Conservation (phyloP, 2,888 invertebrate species). For the Baccha elongata region DNA sequence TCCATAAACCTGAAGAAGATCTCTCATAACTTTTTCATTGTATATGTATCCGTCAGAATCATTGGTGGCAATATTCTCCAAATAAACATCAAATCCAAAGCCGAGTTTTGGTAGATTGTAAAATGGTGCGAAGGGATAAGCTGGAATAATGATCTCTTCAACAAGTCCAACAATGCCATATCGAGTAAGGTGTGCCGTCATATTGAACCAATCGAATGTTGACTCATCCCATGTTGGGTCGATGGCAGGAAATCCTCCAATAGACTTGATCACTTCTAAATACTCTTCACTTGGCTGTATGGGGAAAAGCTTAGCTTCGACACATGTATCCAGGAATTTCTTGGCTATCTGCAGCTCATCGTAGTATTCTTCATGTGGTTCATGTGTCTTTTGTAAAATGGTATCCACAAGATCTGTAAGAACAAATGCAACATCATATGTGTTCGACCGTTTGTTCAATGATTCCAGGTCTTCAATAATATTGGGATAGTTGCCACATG, state of each 20-base stretch:
- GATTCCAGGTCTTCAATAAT: conserved; percentile 75
- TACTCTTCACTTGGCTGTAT: conserved; percentile 77
- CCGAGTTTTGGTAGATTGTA: conserved; percentile 79
- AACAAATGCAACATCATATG: conserved; percentile 77
- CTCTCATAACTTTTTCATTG: conserved; percentile 78
- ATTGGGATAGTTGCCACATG: conserved; percentile 79
- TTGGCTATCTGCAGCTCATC: conserved; percentile 77
- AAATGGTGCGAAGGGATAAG: conserved; percentile 78
- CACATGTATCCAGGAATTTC: conserved; percentile 77
- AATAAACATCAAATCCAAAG: conserved; percentile 78
- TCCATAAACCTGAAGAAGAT: conserved; percentile 76
- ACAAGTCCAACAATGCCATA: conserved; percentile 77
- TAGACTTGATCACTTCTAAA: conserved; percentile 76
- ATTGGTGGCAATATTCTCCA: conserved; percentile 78
- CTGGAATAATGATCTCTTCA: conserved; percentile 75
- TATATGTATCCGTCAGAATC: conserved; percentile 77
- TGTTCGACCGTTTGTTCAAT: conserved; percentile 76
- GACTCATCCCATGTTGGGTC: conserved; percentile 75
- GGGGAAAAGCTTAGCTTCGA: conserved; percentile 76
- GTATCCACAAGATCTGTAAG: conserved; percentile 75
- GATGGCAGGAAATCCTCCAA: conserved; percentile 80
- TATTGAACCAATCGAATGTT: conserved; percentile 80
- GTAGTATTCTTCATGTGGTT: conserved; percentile 70
- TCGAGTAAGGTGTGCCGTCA: conserved; percentile 79
- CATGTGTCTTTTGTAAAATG: conserved; percentile 68